These are phyloP conservation scores for Orchestia grillus DNA, from an alignment of 1,140 invertebrate genomes.

Conservation along the genomic window DNA sequence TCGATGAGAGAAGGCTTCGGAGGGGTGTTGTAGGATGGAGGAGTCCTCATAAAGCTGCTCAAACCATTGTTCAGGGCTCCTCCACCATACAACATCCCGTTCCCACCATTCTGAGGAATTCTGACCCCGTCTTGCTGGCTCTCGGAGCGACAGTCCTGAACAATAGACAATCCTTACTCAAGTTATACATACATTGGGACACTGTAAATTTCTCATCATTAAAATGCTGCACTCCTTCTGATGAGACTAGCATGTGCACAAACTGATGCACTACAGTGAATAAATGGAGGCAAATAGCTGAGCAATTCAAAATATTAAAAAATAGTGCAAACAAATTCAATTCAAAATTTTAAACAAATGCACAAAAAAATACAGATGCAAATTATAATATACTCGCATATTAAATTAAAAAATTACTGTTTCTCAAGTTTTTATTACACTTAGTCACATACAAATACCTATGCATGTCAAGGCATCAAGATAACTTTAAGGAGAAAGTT, in stretches of 20 bases:
- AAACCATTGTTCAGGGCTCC: not conserved
- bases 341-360: not conserved
- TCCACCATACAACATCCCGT: not conserved
- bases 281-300: not conserved
- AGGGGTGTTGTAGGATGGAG: slow-evolving; percentile 13
- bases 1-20: slow-evolving; percentile 38
- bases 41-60: not conserved
- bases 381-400: too few species aligned
- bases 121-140: slow-evolving; percentile 18
- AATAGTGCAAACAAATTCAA: too few species aligned
- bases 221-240: not conserved
- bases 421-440: too few species aligned
- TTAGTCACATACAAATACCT: too few species aligned
- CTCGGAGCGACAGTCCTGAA: not conserved
- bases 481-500: too few species aligned
- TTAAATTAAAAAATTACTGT: too few species aligned
- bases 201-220: not conserved
- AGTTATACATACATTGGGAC: not conserved
- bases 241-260: not conserved
- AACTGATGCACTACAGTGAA: not conserved
- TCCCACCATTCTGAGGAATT: not conserved
- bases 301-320: not conserved
- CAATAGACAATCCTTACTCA: not conserved
- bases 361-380: too few species aligned
- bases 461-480: too few species aligned